Base-by-base conservation (phyloP, 2,113 vertebrate genomes). In the Tringa solitaria region DNA sequence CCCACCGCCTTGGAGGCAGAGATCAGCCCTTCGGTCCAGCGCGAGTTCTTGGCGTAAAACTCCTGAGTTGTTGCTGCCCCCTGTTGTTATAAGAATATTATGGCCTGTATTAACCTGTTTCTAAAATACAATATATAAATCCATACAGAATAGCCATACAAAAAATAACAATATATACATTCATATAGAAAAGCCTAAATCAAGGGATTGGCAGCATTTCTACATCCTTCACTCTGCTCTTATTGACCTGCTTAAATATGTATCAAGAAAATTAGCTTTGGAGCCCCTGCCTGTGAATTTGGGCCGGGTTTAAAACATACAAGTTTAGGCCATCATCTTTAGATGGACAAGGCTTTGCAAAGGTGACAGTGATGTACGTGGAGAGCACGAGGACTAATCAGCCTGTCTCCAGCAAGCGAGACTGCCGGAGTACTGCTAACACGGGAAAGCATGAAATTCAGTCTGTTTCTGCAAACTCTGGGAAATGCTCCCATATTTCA, bases 11-110 rank as follows among this genome's bases (percentile, higher is more conserved):
- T 99, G 88, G 99, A 99, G 26, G 99, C 99, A 7, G 99, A 99
- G 95, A 99, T 99, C 84, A 99, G 99, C 45, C 99, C 99, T 96
- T 99, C 99, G 0, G 99, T 99, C 99, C 99, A 99, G 83, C 99
- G 98, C 0, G 99, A 99, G 97, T 99, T 99, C 97, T 98, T 99
- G 95, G 99, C 99, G 0, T 99, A 99, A 90, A 99, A 99, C 97
- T 99, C 99, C 95, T 98, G 99, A 37, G 99, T 98, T 19, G 98
- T 98, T 83, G 99, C 99, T 95, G 99, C 99, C 64, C 99, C 99
- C 99, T 99, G 92, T 87, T 79, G 97, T 92, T 93, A 74, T 0
- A 4, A 85, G 20, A 70, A 33, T n/a, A 57, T 93, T 59, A 96
- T 10, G 37, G 70, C 68, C 39, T 53, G 48, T 7, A 27, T 73